Base-by-base conservation (phyloP, 2,888 invertebrate species). In the Mechanitis mazaeus region DNA sequence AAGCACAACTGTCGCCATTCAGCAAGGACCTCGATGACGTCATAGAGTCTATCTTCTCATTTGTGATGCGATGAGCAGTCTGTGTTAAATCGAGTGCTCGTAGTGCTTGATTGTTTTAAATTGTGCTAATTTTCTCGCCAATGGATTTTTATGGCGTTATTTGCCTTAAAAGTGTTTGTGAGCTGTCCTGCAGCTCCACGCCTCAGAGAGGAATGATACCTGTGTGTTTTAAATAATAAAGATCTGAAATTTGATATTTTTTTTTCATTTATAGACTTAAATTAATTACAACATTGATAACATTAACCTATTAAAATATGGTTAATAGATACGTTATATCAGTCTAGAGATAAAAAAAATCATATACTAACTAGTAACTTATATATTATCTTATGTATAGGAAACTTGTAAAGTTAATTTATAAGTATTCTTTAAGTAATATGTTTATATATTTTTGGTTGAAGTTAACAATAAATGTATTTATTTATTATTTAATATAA, bases 1-100 rank as follows among this genome's bases (percentile, higher is more conserved):
- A 87, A 70, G 83, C 84, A 5, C 89, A 89, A 63, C 76, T 89
- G 31, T 90, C 89, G 0, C 89, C 89, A 0, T 89, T 90, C 77
- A 87, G 87, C 77, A 87, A 84, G 68, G 86, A 88, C 42, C 68
- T 90, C 77, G 89, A 90, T 72, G 89, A 88, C 67, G 85, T 89
- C 64, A 86, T 90, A 64, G 89, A 90, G 61, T 87, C 87, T 0
- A 85, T 90, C 72, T 90, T 90, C 75, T 77, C 84, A 9, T 90
- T 90, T 65, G 89, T 88, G 62, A 88, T 87, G 86, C 89, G 89
- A 64, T 89, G 89, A 69, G 65, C 61, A 64, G 58, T 59, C 58
- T 55, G 28, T 12, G 58, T 47, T 56, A 60, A 31, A 58, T 58
- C 63, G 58, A 60, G 59, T 54, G 60, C 28, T 42, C 42, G 7